phyloP scores from a whole-genome alignment of 1,140 invertebrate species.

The Drosophila saltans region DNA sequence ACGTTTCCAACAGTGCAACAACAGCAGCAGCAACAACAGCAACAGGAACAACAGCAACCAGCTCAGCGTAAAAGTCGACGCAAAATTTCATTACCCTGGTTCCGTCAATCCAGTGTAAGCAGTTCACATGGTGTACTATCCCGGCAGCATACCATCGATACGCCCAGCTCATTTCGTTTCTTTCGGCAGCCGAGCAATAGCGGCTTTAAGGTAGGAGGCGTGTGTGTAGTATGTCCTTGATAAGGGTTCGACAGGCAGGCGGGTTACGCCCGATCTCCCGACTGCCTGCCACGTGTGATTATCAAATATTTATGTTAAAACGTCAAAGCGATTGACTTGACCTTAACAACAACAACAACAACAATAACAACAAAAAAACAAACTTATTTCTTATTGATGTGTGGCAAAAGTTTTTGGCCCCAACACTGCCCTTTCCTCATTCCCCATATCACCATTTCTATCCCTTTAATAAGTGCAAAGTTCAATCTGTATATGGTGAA shows the following conservation, averaged over 20 bases:
- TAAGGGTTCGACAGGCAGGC: slow-evolving; percentile 32
- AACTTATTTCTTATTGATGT: slow-evolving; percentile 58
- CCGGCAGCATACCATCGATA: slow-evolving; percentile 95
- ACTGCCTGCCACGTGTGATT: slow-evolving; percentile 30
- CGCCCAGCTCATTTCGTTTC: slow-evolving; percentile 89
- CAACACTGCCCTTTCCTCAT: no score
- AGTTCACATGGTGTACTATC: slow-evolving; percentile 87
- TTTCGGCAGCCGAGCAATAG: slow-evolving; percentile 79
- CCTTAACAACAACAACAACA: slow-evolving; percentile 44
- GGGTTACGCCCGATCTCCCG: not conserved
- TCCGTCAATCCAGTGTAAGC: slow-evolving; percentile 90
- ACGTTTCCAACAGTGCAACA: slow-evolving; percentile 63
- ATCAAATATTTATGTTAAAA: slow-evolving; percentile 57
- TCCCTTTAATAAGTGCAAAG: slow-evolving; percentile 40
- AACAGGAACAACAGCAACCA: slow-evolving; percentile 60
- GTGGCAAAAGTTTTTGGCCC: slow-evolving; percentile 34
- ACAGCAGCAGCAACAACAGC: slow-evolving; percentile 21
- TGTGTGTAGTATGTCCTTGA: slow-evolving; percentile 18
- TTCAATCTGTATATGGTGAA: slow-evolving; percentile 35
- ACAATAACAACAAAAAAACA: not conserved
- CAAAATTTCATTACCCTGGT: slow-evolving; percentile 95
- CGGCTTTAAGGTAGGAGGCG: slow-evolving; percentile 83
- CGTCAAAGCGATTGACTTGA: slow-evolving; percentile 49
- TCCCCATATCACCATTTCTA: not conserved
- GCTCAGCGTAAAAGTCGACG: slow-evolving; percentile 88